phyloP scores from a whole-genome alignment of 2,797 vertebrate genomes.

The Harpagifer antarcticus region DNA sequence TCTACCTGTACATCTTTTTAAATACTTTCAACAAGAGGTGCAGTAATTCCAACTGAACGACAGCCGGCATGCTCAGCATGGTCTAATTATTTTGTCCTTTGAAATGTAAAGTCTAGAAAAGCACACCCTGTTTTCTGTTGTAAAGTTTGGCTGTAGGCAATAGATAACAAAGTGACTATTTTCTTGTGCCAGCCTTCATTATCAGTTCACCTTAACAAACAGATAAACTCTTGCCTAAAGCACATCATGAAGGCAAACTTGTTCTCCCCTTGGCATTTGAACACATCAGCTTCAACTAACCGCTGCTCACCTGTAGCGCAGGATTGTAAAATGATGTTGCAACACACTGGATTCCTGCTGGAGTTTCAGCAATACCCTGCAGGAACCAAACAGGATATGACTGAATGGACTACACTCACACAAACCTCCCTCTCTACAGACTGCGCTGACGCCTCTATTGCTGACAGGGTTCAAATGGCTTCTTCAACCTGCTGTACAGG shows the following conservation, averaged over 20 bases:
- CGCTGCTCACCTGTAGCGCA: slow-evolving; percentile 47
- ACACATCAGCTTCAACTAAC: slow-evolving; percentile 33
- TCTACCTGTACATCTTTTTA: slow-evolving; percentile 25
- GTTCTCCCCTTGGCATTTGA: slow-evolving; percentile 46
- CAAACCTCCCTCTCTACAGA: accelerated
- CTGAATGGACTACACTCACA: slow-evolving; percentile 43
- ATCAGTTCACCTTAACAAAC: slow-evolving; percentile 17
- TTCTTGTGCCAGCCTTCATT: neutral
- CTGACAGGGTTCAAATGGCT: slow-evolving; percentile 40
- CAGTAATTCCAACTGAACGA: slow-evolving; percentile 7
- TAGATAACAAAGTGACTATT: neutral
- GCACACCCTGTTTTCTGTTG: neutral
- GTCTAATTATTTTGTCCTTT: neutral
- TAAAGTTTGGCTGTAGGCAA: slow-evolving; percentile 6
- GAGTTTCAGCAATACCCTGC: slow-evolving; percentile 25
- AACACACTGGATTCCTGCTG: slow-evolving; percentile 67
- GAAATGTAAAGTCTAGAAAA: neutral
- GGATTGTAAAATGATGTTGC: slow-evolving; percentile 52
- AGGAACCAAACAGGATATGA: slow-evolving; percentile 40
- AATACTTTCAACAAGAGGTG: slow-evolving; percentile 12
- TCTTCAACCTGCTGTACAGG: slow-evolving; percentile 42
- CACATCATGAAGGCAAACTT: slow-evolving; percentile 23
- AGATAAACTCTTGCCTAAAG: slow-evolving; percentile 1
- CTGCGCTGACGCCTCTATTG: neutral
- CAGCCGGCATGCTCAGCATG: neutral